Conservation (phyloP, 1,140 invertebrate species). For the Drosophila melanica region DNA sequence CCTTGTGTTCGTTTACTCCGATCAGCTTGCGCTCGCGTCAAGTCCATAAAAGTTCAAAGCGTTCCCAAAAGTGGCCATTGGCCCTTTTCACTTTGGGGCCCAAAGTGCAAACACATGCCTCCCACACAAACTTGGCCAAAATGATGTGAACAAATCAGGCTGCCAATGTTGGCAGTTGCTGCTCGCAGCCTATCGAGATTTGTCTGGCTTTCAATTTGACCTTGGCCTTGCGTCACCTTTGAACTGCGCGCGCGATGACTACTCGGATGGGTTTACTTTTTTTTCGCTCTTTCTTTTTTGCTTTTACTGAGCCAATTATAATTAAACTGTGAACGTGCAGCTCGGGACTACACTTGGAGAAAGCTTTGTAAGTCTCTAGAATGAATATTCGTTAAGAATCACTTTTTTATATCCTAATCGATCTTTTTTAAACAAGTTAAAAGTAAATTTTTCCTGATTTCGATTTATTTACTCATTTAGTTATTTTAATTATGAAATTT, state of each 20-base stretch:
- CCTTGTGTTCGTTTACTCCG: slow-evolving; percentile 12
- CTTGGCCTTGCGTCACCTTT: slow-evolving; percentile 66
- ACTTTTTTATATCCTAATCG: no score
- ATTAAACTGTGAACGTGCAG: slow-evolving; percentile 17
- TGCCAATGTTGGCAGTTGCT: not conserved
- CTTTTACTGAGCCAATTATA: slow-evolving; percentile 31
- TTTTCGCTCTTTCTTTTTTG: not conserved
- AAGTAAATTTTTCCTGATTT: no score
- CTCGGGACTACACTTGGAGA: not conserved
- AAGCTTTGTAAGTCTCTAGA: no score
- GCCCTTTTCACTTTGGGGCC: slow-evolving; percentile 1
- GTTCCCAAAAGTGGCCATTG: slow-evolving; percentile 27
- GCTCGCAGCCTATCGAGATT: slow-evolving; percentile 9
- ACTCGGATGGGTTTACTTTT: no score
- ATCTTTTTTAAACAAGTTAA: no score
- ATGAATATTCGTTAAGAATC: no score
- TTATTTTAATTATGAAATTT: no score
- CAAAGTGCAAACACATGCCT: slow-evolving; percentile 6
- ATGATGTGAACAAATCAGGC: not conserved
- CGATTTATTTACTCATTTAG: no score
- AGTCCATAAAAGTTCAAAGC: slow-evolving; percentile 61
- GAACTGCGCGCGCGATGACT: slow-evolving; percentile 35
- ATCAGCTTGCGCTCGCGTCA: slow-evolving; percentile 44
- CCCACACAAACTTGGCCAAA: slow-evolving; percentile 49
- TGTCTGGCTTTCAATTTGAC: slow-evolving; percentile 20